These are phyloP conservation scores for Antheraea pernyi DNA, from an alignment of 1,140 invertebrate species.

Conservation along the genomic window DNA sequence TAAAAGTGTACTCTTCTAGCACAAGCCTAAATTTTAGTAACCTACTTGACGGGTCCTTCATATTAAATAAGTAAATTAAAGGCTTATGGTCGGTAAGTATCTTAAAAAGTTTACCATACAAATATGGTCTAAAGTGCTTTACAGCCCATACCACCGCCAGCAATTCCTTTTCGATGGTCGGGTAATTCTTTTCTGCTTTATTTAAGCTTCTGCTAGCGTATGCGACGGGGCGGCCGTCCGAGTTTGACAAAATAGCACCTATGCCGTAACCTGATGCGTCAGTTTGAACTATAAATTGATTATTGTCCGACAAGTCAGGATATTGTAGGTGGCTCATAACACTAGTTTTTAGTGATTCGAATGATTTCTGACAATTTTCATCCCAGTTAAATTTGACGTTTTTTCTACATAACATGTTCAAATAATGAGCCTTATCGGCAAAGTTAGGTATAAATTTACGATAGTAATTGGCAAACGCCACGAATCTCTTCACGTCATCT, in stretches of 20 bases:
- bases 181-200: conserved; percentile 32
- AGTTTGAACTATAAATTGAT: conserved; percentile 36
- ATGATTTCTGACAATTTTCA: conserved; percentile 39
- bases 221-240: conserved; percentile 47
- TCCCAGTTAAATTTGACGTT: conserved; percentile 19
- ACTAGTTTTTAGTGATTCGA: conserved; percentile 39
- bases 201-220: conserved; percentile 64
- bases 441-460: too few species aligned
- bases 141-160: conserved; percentile 76
- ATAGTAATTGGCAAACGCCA: too few species aligned
- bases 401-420: conserved; percentile 22
- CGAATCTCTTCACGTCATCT: too few species aligned
- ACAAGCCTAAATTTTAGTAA: conserved; percentile 32
- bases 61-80: conserved; percentile 16
- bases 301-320: conserved; percentile 22
- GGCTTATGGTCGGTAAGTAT: conserved; percentile 48
- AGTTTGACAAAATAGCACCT: conserved; percentile 49
- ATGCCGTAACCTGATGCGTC: conserved; percentile 47
- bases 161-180: conserved; percentile 69
- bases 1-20: conserved; percentile 33
- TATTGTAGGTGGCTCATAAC: conserved; percentile 35
- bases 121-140: conserved; percentile 66
- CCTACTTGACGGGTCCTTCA: conserved; percentile 25
- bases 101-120: conserved; percentile 40
- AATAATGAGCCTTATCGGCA: too few species aligned